Conservation (phyloP, 1,140 invertebrate species). For the Megathymus violae region DNA sequence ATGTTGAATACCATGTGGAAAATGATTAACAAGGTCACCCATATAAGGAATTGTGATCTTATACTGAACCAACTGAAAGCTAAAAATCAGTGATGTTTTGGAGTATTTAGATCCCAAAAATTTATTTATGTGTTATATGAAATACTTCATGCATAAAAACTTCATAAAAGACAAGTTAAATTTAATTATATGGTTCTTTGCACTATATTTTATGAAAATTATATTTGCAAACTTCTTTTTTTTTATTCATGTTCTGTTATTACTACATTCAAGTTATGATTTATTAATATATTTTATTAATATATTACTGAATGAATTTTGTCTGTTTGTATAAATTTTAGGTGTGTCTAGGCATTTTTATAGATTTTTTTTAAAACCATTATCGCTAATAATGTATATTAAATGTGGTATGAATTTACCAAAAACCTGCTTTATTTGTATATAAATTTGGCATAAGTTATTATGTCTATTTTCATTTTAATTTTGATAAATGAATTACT, state of each 20-base stretch:
- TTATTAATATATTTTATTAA: slow-evolving; percentile 30
- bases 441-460: slow-evolving; percentile 30
- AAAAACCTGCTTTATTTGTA: slow-evolving; percentile 31
- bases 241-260: slow-evolving; percentile 12
- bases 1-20: slow-evolving; percentile 38
- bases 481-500: slow-evolving; percentile 26
- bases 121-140: slow-evolving; percentile 31
- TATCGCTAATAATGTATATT: slow-evolving; percentile 24
- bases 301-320: slow-evolving; percentile 21
- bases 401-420: slow-evolving; percentile 32
- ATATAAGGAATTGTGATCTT: slow-evolving; percentile 33
- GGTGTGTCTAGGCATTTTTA: slow-evolving; percentile 27
- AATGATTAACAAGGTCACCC: slow-evolving; percentile 29
- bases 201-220: slow-evolving; percentile 22
- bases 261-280: slow-evolving; percentile 1
- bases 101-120: slow-evolving; percentile 31
- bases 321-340: slow-evolving; percentile 29
- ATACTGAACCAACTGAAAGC: slow-evolving; percentile 29
- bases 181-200: slow-evolving; percentile 24
- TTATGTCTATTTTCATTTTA: slow-evolving; percentile 24
- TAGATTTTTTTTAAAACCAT: slow-evolving; percentile 19
- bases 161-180: slow-evolving; percentile 27
- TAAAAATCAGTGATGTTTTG: slow-evolving; percentile 25
- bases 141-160: slow-evolving; percentile 19
- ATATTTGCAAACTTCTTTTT: slow-evolving; percentile 17